phyloP scores from a whole-genome alignment of 2,113 vertebrate genomes.

The Ariopsis seemanni region DNA sequence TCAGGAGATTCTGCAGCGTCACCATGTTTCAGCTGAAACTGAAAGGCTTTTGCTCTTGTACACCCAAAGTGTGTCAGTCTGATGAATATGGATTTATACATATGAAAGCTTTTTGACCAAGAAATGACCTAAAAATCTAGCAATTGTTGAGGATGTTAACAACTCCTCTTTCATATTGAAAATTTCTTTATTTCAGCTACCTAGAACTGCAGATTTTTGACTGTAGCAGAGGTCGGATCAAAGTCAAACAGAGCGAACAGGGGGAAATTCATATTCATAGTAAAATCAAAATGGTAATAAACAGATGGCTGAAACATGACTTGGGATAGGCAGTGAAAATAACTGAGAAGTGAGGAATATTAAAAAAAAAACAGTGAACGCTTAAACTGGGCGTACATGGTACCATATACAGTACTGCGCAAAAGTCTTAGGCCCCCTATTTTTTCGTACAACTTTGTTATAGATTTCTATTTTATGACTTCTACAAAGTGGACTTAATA shows the following conservation, averaged over 20 bases:
- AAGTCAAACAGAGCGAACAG: slow-evolving; percentile 1
- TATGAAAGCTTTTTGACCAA: neutral
- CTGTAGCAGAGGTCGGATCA: neutral
- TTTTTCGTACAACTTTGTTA: no score
- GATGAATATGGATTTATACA: slow-evolving; percentile 9
- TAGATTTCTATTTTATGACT: no score
- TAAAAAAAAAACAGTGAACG: neutral
- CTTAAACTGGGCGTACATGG: neutral
- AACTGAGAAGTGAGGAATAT: neutral
- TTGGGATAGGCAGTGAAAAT: neutral
- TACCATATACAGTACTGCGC: neutral
- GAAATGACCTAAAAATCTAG: neutral
- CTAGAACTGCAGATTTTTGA: neutral
- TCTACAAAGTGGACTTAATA: no score
- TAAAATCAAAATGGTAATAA: slow-evolving; percentile 18
- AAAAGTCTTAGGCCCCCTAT: no score
- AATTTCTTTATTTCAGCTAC: neutral
- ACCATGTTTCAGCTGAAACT: slow-evolving; percentile 54
- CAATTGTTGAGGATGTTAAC: neutral
- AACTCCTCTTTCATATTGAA: neutral
- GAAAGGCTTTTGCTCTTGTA: slow-evolving; percentile 57
- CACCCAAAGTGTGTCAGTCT: slow-evolving; percentile 27
- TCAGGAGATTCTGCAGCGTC: slow-evolving; percentile 62
- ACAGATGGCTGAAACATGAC: slow-evolving; percentile 13
- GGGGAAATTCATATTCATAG: slow-evolving; percentile 7